Evolutionary conservation across 2,797 vertebrate genomes (phyloP), one percentile per base, ranked within the genome.

Genomic region (Phrynocephalus vlangalii): DNA sequence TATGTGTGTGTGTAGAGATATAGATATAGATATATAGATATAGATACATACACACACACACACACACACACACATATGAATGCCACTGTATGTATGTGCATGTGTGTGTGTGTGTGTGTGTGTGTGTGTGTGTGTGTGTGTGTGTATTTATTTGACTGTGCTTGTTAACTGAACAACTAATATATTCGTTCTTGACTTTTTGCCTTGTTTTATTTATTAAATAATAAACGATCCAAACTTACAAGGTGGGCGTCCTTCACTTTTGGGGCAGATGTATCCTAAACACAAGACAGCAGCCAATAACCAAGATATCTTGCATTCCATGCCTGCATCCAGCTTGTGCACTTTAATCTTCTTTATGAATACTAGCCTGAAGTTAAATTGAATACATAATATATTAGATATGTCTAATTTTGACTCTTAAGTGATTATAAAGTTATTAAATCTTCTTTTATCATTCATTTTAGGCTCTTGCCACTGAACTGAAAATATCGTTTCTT

Each of bases 201-300:
- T 52, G 5, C 20, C 33, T 15, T 20, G 11, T 13, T 81, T 52
- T 10, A 28, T 28, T 83, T 33, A 75, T 22, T n/a, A 79, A 84
- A 63, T 79, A 48, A 81, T 33, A 44, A 44, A 85, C 30, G 68
- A 60, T 60, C 13, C 44, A 71, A 81, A 88, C 87, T 88, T 76
- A 88, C 87, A 88, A 76, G 87, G 87, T 88, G 87, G 87, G 24
- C 0, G 78, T 28, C 10, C 67, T 85, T 26, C 5, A 38, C 38
- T 88, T 75, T 81, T 78, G 13, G 71, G 26, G 9, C 70, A 85
- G 18, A 60, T n/a, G 68, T 50, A 81, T 80, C 70, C 48, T 68
- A 85, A 68, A 80, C 60, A 81, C 44, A 81, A 48, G 24, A 33
- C 71, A 60, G 8, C 44, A 68, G 70, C 44, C 66, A 85, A 52